A percentile compares a stretch with the other conserved stretches of the same genome.
Evolutionary conservation across 92 coral and sea anemone species (phyloP).

Genomic region (Diadumene lineata): DNA sequence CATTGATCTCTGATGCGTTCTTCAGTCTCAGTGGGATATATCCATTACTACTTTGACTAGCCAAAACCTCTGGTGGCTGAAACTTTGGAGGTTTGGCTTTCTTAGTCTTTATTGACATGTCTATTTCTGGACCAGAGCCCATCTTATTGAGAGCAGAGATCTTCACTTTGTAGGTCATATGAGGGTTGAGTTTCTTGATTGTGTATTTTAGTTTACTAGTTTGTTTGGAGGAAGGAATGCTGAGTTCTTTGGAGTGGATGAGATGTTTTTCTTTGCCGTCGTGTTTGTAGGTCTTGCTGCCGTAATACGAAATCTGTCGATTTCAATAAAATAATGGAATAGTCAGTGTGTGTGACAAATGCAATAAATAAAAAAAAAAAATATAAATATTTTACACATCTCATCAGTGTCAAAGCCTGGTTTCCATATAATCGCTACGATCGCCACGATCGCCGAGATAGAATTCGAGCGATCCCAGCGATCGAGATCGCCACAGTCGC

Average conservation of each 20-base stretch:
- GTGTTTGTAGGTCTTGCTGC: constrained; percentile 54
- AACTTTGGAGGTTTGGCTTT: constrained; percentile 69
- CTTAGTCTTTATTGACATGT: constrained; percentile 58
- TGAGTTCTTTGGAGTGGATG: constrained; percentile 47
- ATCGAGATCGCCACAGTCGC: too few relatives aligned
- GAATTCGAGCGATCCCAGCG: too few relatives aligned
- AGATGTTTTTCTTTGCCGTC: constrained; percentile 42
- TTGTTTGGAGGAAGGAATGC: constrained; percentile 2
- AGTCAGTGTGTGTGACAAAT: too few relatives aligned
- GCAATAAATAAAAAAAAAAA: too few relatives aligned
- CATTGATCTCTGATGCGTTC: constrained; percentile 74
- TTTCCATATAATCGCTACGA: too few relatives aligned
- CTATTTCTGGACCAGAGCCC: constrained; percentile 58
- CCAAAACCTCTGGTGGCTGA: constrained; percentile 50
- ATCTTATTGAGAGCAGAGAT: constrained; percentile 63
- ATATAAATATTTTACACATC: too few relatives aligned
- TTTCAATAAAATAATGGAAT: too few relatives aligned
- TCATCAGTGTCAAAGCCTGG: too few relatives aligned
- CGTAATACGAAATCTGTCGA: constrained; percentile 56
- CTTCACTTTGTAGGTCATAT: constrained; percentile 58
- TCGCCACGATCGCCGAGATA: too few relatives aligned
- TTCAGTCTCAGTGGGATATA: constrained; percentile 69
- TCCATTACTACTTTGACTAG: constrained; percentile 53
- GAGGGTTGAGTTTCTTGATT: constrained; percentile 63
- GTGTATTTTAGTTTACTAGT: constrained; percentile 23